Evolutionary conservation across 2,797 vertebrate genomes (phyloP), one percentile per base, ranked within the genome.

Genomic region (Chrysocyon brachyurus): DNA sequence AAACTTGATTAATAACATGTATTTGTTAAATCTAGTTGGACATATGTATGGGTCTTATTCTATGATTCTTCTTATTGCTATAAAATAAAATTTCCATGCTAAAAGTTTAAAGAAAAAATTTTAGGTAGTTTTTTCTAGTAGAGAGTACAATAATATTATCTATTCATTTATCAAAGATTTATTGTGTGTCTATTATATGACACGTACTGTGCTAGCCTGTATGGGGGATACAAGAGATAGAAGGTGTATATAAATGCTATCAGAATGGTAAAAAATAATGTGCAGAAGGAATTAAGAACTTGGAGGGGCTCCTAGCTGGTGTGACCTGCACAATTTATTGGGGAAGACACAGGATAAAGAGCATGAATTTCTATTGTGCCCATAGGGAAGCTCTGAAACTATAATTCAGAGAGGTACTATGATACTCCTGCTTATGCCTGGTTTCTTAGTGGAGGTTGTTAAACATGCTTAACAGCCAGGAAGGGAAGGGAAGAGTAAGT

Each of bases 231-330:
- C 40, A 87, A 70, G 24, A 70, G 57, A 68, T 28, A 78, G 78
- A 70, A 75, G 59, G n/a, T 86, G 17, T n/a, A 54, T 49, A 2
- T 31, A 63, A 40, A 16, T 57, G 10, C 61, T 88, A 10, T 54
- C n/a, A 85, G n/a, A 88, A 83, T 54, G 49, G 56, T 72, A 72
- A 77, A 93, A 93, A 93, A 88, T 36, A 86, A 81, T 78, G 73
- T 90, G 8, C 36, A 33, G 56, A 40, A 94, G 72, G 79, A 90
- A 79, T 94, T 84, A 88, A 85, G 72, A 86, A 78, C 64, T 85
- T n/a, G 52, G 46, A 73, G 56, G 9, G 36, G 66, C 49, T 73
- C 52, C 57, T 52, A 64, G 40, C 16, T 56, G 22, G 16, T 77
- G 17, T 88, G 52, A 96, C 4, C 9, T 87, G 12, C 7, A 57